Conservation (phyloP, 2,888 invertebrate genomes). For the Panzeria rudis region DNA sequence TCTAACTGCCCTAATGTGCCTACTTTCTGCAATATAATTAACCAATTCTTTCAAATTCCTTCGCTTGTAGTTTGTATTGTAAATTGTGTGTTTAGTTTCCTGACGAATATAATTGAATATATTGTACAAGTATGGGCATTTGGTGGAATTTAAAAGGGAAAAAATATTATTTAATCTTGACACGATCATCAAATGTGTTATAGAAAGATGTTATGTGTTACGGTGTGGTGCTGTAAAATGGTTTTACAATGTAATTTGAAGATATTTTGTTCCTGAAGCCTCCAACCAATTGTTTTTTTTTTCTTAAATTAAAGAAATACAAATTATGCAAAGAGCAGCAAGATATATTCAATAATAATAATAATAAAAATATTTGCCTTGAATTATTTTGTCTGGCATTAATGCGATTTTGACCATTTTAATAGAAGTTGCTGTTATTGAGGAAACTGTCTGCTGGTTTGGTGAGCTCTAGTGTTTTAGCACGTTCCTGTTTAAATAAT, state of each 20-base stretch:
- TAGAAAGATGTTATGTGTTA: constrained; percentile 11
- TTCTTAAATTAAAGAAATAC: background rate
- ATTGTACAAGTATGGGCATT: constrained; percentile 5
- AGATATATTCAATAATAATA: constrained; percentile 41
- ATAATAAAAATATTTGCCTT: constrained; percentile 59
- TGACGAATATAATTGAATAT: constrained; percentile 34
- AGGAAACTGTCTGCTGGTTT: constrained; percentile 29
- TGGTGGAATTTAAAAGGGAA: constrained; percentile 1
- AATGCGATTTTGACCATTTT: constrained; percentile 31
- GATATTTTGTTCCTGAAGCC: constrained; percentile 28
- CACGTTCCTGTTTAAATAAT: constrained; percentile 37
- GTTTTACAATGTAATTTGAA: constrained; percentile 17
- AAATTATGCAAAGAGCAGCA: constrained; percentile 39
- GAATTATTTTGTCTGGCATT: constrained; percentile 42
- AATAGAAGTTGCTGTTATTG: background rate
- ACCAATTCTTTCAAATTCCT: constrained; percentile 7
- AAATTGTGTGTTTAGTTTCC: constrained; percentile 12
- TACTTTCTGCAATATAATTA: too few relatives aligned
- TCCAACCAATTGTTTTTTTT: constrained; percentile 26
- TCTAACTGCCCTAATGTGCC: too few relatives aligned
- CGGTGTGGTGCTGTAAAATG: constrained; percentile 5
- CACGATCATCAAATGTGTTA: constrained; percentile 52
- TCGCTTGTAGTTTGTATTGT: background rate
- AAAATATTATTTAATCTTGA: constrained; percentile 61
- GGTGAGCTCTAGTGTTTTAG: constrained; percentile 7